phyloP scores from a whole-genome alignment of 2,113 vertebrate species.

The Azemiops feae region DNA sequence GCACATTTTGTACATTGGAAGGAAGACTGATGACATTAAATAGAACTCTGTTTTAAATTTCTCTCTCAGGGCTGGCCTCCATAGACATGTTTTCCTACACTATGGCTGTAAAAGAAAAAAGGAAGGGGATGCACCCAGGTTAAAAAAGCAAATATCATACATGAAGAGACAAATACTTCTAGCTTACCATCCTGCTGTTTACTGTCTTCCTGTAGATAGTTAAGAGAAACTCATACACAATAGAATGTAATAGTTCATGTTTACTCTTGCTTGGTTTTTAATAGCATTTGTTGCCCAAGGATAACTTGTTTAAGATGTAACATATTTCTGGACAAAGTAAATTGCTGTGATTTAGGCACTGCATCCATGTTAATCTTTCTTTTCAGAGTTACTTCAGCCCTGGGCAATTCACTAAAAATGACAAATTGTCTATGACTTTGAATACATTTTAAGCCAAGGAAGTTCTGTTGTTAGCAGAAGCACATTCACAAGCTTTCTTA shows the following conservation, averaged over 20 bases:
- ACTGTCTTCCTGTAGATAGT: neutral
- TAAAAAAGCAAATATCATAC: neutral
- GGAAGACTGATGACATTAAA: neutral
- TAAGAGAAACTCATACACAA: neutral
- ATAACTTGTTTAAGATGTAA: neutral
- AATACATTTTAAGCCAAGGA: neutral
- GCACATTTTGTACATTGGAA: neutral
- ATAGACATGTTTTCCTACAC: neutral
- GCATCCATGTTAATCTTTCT: neutral
- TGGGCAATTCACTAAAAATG: neutral
- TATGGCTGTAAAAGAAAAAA: neutral
- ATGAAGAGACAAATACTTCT: neutral
- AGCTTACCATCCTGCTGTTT: neutral
- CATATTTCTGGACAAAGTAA: rapidly evolving
- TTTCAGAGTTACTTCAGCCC: neutral
- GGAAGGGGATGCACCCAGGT: neutral
- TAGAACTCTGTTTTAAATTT: neutral
- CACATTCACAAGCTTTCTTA: neutral
- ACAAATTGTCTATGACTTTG: neutral
- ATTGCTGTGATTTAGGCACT: neutral
- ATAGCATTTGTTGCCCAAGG: neutral
- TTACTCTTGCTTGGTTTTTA: neutral
- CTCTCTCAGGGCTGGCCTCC: neutral
- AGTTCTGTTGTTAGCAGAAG: neutral
- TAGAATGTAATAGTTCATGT: neutral